Evolutionary conservation across 2,888 invertebrate species (phyloP).

Genomic region (Machimus atricapillus): DNA sequence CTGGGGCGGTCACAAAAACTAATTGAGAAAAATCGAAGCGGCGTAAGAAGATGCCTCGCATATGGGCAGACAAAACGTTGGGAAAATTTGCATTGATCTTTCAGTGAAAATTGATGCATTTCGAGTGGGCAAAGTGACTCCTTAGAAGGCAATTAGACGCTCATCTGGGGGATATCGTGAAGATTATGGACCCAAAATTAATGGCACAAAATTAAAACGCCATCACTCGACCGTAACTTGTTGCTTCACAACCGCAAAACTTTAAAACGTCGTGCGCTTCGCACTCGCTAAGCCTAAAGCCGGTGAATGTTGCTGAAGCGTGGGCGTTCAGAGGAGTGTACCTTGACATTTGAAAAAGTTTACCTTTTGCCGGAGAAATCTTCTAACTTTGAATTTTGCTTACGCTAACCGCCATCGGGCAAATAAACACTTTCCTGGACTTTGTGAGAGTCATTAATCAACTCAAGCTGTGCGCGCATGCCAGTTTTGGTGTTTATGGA

Average conservation of each 20-base stretch:
- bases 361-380: neutral
- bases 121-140: neutral
- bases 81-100: neutral
- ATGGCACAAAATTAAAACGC: neutral
- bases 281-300: too few species aligned
- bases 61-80: neutral
- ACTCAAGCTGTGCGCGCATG: neutral
- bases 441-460: neutral
- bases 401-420: neutral
- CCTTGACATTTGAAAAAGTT: slow-evolving; percentile 3
- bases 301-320: neutral
- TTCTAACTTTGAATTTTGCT: neutral
- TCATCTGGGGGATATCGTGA: neutral
- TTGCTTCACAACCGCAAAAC: neutral
- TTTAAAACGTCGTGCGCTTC: neutral
- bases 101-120: neutral
- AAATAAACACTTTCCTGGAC: neutral
- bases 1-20: neutral
- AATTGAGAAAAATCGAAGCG: neutral
- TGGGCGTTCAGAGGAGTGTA: neutral
- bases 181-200: neutral
- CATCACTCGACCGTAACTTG: neutral
- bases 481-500: neutral
- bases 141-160: neutral
- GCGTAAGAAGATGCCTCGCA: neutral